Evolutionary conservation across 1,140 invertebrate species (phyloP), one percentile per base, ranked within the genome.

Genomic region (Drosophila nannoptera): DNA sequence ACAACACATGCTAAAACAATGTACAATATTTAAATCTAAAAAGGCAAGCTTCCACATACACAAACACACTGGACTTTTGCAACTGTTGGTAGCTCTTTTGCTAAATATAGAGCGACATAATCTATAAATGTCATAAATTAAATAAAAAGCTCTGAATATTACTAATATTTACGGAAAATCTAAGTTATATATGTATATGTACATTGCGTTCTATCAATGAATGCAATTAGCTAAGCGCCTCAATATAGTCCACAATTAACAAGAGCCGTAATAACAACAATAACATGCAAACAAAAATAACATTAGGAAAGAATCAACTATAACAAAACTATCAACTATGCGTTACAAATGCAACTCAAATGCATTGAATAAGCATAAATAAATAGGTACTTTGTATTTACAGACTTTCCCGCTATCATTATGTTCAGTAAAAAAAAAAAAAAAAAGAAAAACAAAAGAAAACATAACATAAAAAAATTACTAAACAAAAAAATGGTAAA

Each of bases 401-500:
- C 74, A 73, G 36, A 77, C 50, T 71, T 72, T 69, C 75, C 76
- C 58, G 49, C 82, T 86, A 87, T 86, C 74, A 77, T 69, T 75
- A 86, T 75, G 77, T 86, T 86, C 77, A 87, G 67, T 77, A 81
- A 75, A 77, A 83, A 72, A 54, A 64, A 49, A 69, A 67, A 50
- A n/a, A n/a, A 22, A 22, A 22, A 22, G 22, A 40, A 42, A 67
- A 66, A 65, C 60, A 67, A 56, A 11, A 50, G 69, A 69, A 29
- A 11, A 52, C 35, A 70, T 73, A 76, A 48, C 31, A 36, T 6
- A 52, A 69, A 69, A 87, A 87, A 87, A 77, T 66, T 63, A 77
- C 63, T 87, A 82, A 78, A 73, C 48, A 87, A 87, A 87, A 87
- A 87, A 83, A 87, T 76, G 54, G 83, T 75, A 83, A 87, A 78